Evolutionary conservation across 2,888 invertebrate species (phyloP), one percentile per base, ranked within the genome.

Genomic region (Cylloceria caligata): DNA sequence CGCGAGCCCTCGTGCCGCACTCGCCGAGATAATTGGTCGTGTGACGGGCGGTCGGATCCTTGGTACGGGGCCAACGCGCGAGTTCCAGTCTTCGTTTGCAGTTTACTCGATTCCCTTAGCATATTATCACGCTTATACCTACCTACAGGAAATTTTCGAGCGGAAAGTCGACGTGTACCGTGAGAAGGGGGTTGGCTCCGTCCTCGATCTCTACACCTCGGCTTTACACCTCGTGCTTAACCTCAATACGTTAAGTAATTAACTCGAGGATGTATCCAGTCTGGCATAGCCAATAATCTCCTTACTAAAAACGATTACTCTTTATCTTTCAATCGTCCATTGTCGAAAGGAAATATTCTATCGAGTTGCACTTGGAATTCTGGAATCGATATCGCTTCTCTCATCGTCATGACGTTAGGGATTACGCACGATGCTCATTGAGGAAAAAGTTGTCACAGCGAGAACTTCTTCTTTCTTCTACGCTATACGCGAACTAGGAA

Each of bases 21-120:
- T 75, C 74, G 27, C 49, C 16, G 82, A 64, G 78, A 81, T 81
- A 81, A 81, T 81, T 81, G 73, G 76, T 81, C 81, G 62, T 81
- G 81, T 77, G 81, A 81, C 68, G 68, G 72, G 77, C 68, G 72
- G 72, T 45, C 55, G 77, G 36, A 77, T 77, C 81, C 76, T 81
- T 81, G 81, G 81, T 81, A 73, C 77, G 19, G 68, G 55, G 81
- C 81, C 81, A 81, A 81, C 67, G 68, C 69, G 36, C 45, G 42
- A 49, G 45, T 52, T 62, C 62, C 62, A 36, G 21, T 67, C 62
- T 76, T 60, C 75, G 75, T 76, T 68, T 68, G 75, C 55, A 57
- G 67, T 67, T 75, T 57, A 42, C 67, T 45, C 74, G 67, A 55
- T 67, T 75, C 67, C 67, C 67, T 75, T 75, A 57, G 75, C 76